Evolutionary conservation across 2,113 vertebrate genomes (phyloP).

Genomic region (Cervus canadensis): DNA sequence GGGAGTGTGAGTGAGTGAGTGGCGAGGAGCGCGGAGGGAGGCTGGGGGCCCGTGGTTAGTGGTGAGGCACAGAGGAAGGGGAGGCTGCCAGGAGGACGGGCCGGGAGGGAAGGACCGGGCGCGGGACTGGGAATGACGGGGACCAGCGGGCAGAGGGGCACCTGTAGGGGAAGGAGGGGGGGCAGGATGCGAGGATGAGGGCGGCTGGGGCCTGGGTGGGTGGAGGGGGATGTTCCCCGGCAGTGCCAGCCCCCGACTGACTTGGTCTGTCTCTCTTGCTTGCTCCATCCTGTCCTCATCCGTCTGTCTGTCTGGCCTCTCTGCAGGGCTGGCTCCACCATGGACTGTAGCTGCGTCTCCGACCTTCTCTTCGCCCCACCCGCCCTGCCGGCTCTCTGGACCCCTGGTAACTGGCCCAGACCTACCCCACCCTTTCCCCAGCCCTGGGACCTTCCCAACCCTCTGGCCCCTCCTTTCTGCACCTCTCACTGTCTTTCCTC

Average conservation of each 20-base stretch:
- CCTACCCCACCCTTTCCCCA: background rate
- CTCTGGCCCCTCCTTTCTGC: background rate
- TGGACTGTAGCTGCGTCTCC: slow-evolving; percentile 96
- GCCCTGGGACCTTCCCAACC: background rate
- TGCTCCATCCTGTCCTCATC: background rate
- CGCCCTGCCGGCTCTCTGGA: slow-evolving; percentile 91
- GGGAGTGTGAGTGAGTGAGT: too few relatives aligned
- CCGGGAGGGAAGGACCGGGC: background rate
- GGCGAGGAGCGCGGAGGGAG: too few relatives aligned
- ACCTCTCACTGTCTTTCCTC: background rate
- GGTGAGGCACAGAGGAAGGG: background rate
- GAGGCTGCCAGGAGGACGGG: background rate
- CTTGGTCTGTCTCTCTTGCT: background rate
- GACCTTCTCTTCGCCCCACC: slow-evolving; percentile 91
- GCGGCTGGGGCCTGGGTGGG: background rate
- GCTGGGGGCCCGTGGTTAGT: background rate
- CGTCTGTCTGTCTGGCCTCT: slow-evolving; percentile 75
- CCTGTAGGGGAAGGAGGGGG: slow-evolving; percentile 23
- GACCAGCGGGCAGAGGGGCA: background rate
- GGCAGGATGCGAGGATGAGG: background rate
- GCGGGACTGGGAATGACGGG: background rate
- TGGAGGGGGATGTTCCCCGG: background rate
- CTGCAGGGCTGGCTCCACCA: slow-evolving; percentile 69
- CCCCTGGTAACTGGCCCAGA: slow-evolving; percentile 85
- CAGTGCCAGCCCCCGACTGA: background rate